Evolutionary conservation across 2,888 invertebrate species (phyloP), one percentile per base, ranked within the genome.

Genomic region (Deilephila porcellus): DNA sequence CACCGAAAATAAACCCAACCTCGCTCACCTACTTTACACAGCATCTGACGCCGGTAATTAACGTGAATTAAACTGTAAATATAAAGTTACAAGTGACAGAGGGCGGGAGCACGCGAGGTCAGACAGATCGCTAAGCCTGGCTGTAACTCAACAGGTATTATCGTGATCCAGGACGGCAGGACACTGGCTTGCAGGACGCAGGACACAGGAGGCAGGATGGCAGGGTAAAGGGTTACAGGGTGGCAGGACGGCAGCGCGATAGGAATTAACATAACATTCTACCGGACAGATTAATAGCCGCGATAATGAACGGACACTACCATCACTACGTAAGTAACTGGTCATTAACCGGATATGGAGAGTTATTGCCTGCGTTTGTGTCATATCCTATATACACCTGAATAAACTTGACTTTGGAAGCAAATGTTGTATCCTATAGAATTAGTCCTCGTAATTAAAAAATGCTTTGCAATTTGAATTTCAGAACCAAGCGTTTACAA

Each of bases 121-220:
- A 84, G 80, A 76, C 79, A 81, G 83, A 81, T 84, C 82, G 73
- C 77, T 90, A 90, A 91, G 87, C 90, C 87, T 74, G 83, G 80
- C 86, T 85, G 89, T 94, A 93, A 94, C 90, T 94, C 94, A 93
- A 93, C 93, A 92, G 93, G 94, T 92, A 93, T 94, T 93, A 90
- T 87, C 79, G 83, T 86, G 90, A 91, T 88, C 89, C 89, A 80
- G 85, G 88, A 85, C 45, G 14, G 45, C 45, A 45, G 45, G 45
- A 25, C 25, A 25, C 25, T 1, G 25, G 1, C 14, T 45, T 45
- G 45, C 45, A 45, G 45, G 45, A 45, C 45, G 14, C 45, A 45
- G 45, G 45, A 45, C 14, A 3, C 14, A 1, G 45, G 45, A 45
- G 11, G 45, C 45, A 45, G 11, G 11, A 45, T 25, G 25, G 25